Conservation (phyloP, 2,888 invertebrate genomes). For the Andricus quercusramuli region DNA sequence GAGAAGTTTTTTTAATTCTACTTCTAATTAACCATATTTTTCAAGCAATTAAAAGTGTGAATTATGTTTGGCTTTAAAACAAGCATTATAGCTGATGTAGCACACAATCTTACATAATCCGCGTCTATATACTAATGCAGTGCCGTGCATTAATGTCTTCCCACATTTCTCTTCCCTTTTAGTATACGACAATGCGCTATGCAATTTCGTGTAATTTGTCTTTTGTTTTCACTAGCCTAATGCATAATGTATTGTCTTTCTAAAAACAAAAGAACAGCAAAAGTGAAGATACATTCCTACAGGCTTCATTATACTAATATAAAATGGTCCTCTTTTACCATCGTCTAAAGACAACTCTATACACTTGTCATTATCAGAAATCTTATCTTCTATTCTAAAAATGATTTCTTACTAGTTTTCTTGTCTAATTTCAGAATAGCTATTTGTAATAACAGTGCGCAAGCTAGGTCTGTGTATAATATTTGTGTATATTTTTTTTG, state of each 20-base stretch:
- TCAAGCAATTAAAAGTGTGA: neutral
- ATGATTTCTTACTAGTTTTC: neutral
- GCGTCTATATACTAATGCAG: slow-evolving; percentile 30
- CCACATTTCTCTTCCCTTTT: slow-evolving; percentile 33
- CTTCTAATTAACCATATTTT: neutral
- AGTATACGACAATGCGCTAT: slow-evolving; percentile 17
- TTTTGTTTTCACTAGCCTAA: slow-evolving; percentile 40
- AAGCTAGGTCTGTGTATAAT: no score
- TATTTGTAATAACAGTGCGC: neutral
- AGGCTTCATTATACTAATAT: slow-evolving; percentile 27
- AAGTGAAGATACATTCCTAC: slow-evolving; percentile 34
- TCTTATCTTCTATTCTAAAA: neutral
- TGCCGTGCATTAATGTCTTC: slow-evolving; percentile 37
- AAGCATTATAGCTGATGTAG: neutral
- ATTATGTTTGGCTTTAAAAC: neutral
- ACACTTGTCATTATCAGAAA: neutral
- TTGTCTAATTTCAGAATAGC: neutral
- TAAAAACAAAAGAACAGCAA: slow-evolving; percentile 28
- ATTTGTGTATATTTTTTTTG: no score
- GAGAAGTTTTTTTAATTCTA: neutral
- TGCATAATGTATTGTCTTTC: slow-evolving; percentile 33
- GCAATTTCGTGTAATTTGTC: slow-evolving; percentile 40
- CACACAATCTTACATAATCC: slow-evolving; percentile 24
- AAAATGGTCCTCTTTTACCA: neutral
- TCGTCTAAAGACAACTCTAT: neutral